Evolutionary conservation across 64 coral and sea anemone genomes (phyloP).

Genomic region (Anthopleura sola): DNA sequence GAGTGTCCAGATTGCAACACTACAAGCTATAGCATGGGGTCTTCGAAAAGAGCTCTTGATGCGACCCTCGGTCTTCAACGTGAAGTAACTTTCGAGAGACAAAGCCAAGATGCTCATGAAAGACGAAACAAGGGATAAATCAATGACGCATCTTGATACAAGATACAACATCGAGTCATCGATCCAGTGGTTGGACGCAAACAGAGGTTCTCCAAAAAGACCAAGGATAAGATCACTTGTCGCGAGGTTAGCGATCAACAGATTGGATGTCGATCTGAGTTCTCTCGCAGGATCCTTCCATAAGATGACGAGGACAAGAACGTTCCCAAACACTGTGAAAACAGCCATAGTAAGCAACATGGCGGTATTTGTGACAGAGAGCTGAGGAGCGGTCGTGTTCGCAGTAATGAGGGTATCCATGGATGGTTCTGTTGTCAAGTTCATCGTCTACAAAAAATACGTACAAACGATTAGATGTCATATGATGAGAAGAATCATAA

Average conservation of each 20-base stretch:
- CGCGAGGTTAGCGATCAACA: constrained; percentile 70
- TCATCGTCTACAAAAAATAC: neutral
- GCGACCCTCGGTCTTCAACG: constrained; percentile 19
- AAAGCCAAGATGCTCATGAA: constrained; percentile 67
- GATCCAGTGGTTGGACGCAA: constrained; percentile 42
- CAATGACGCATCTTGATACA: constrained; percentile 28
- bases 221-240: constrained; percentile 71
- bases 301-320: constrained; percentile 57
- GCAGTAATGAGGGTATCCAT: neutral
- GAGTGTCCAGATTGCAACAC: constrained; percentile 36
- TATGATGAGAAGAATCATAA: no score
- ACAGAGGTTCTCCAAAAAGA: constrained; percentile 55
- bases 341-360: neutral
- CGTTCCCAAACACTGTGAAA: constrained; percentile 69
- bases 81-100: constrained; percentile 47
- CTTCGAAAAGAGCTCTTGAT: constrained; percentile 16
- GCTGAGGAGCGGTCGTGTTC: neutral
- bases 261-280: constrained; percentile 74
- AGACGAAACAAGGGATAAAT: constrained; percentile 38
- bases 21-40: constrained; percentile 8
- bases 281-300: constrained; percentile 72
- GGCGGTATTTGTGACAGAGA: neutral
- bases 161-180: neutral
- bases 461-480: neutral
- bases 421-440: neutral